Conservation (phyloP, 2,888 invertebrate species). For the Apodemia zela region DNA sequence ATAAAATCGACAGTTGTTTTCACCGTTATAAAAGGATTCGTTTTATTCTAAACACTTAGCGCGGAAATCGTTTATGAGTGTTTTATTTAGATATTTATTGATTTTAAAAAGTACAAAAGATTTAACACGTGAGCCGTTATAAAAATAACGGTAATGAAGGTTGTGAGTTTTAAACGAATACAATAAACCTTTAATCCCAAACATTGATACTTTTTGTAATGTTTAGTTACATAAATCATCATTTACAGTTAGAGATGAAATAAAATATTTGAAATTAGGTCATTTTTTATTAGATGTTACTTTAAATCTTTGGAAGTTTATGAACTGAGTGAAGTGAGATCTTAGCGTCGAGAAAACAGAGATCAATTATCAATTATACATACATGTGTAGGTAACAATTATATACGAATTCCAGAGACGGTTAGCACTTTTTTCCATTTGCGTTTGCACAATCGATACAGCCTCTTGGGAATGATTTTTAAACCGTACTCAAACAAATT, state of each 20-base stretch:
- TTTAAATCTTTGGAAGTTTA: too few species aligned
- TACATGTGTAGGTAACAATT: too few species aligned
- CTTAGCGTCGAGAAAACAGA: too few species aligned
- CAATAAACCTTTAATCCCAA: neutral
- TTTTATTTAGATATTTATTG: neutral
- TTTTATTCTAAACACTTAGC: neutral
- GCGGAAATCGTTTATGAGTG: neutral
- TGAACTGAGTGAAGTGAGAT: too few species aligned
- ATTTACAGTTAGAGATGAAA: neutral
- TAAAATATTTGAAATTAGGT: too few species aligned
- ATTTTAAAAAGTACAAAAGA: neutral
- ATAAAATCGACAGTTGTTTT: conserved; percentile 2
- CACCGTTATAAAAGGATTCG: neutral
- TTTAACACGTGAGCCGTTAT: neutral
- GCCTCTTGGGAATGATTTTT: too few species aligned
- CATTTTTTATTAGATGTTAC: too few species aligned
- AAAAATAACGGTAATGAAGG: neutral
- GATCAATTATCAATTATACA: too few species aligned
- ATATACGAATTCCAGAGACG: too few species aligned
- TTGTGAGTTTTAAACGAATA: neutral
- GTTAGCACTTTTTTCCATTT: too few species aligned
- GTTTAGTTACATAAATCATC: neutral
- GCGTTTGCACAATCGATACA: too few species aligned
- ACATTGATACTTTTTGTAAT: neutral
- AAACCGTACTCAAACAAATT: too few species aligned